Evolutionary conservation across 2,888 invertebrate species (phyloP).

Genomic region (Epirrhoe tristata): DNA sequence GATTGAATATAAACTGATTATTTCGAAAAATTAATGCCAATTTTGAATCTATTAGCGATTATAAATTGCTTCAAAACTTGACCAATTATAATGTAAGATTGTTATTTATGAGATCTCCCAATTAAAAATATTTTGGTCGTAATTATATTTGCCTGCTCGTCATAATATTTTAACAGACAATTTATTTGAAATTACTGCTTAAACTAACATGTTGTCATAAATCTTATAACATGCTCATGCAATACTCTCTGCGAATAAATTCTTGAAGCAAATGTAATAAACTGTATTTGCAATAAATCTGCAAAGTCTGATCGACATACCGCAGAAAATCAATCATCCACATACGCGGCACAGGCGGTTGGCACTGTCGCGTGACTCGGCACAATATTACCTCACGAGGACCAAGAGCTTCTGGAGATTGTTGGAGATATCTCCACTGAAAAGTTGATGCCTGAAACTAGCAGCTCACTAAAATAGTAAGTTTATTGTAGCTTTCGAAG

Average conservation of each 20-base stretch:
- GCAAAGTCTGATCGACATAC: constrained; percentile 24
- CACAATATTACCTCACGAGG: constrained; percentile 57
- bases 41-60: constrained; percentile 17
- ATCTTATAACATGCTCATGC: constrained; percentile 7
- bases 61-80: constrained; percentile 22
- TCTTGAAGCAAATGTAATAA: constrained; percentile 13
- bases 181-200: not conserved
- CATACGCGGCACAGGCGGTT: constrained; percentile 33
- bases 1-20: constrained; percentile 14
- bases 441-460: constrained; percentile 28
- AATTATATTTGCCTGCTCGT: not conserved
- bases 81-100: constrained; percentile 22
- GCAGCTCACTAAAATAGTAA: constrained; percentile 19
- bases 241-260: constrained; percentile 13
- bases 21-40: constrained; percentile 20
- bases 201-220: not conserved
- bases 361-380: constrained; percentile 61
- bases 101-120: constrained; percentile 14
- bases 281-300: constrained; percentile 22
- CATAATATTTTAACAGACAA: not conserved
- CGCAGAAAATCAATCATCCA: constrained; percentile 38
- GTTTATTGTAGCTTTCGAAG: constrained; percentile 20
- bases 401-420: constrained; percentile 60
- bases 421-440: constrained; percentile 73
- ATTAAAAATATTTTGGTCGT: constrained; percentile 11